Conservation (phyloP, 2,113 vertebrate genomes). For the Pedionomus torquatus region DNA sequence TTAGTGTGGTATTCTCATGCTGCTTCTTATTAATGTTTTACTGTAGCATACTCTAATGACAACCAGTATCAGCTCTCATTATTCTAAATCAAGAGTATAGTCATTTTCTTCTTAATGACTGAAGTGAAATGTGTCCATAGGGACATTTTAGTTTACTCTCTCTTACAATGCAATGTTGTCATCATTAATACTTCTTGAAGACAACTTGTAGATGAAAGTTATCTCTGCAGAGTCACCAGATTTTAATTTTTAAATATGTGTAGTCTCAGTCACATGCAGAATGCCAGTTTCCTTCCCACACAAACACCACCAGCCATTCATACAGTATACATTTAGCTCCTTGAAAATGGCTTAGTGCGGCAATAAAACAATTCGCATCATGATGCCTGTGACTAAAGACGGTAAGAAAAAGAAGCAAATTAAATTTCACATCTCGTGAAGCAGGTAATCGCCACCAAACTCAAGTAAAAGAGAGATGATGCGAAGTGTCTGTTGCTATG, state of each 20-base stretch:
- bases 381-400: not conserved
- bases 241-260: not conserved
- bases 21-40: slow-evolving; percentile 50
- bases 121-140: slow-evolving; percentile 29
- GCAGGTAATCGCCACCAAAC: not conserved
- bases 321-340: not conserved
- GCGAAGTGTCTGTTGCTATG: not conserved
- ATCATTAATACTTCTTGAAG: slow-evolving; percentile 34
- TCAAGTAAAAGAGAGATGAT: not conserved
- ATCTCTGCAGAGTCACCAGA: not conserved
- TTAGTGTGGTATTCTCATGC: slow-evolving; percentile 48
- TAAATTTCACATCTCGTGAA: not conserved
- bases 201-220: not conserved
- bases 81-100: slow-evolving; percentile 64
- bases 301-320: not conserved
- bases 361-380: not conserved
- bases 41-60: slow-evolving; percentile 19
- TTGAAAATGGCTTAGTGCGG: not conserved
- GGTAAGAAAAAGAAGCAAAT: not conserved
- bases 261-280: not conserved
- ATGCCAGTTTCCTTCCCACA: not conserved
- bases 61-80: slow-evolving; percentile 41
- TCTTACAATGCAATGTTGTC: slow-evolving; percentile 27
- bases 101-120: slow-evolving; percentile 68
- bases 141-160: slow-evolving; percentile 47